These are phyloP conservation scores for Lysandra bellargus DNA, from an alignment of 2,888 invertebrate species.

Conservation along the genomic window DNA sequence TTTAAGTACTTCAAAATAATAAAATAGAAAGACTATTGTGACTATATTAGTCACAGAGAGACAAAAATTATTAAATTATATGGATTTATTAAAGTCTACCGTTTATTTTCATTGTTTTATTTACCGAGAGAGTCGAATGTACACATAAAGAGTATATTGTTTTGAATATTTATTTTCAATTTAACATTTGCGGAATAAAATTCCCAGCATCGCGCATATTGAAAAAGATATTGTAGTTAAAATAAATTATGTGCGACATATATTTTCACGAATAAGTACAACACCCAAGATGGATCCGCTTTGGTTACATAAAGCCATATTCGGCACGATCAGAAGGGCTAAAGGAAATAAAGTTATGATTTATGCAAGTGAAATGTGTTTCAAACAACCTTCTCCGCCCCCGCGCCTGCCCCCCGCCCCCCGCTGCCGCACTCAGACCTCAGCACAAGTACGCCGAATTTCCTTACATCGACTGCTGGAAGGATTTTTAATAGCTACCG, in stretches of 20 bases:
- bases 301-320: constrained; percentile 44
- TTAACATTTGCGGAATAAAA: neutral
- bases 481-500: constrained; percentile 24
- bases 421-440: constrained; percentile 39
- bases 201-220: neutral
- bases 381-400: constrained; percentile 51
- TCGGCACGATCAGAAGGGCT: constrained; percentile 47
- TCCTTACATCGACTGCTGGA: constrained; percentile 46
- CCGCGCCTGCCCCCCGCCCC: constrained; percentile 41
- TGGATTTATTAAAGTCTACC: neutral
- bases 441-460: constrained; percentile 48
- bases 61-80: neutral
- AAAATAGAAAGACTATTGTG: no score
- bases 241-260: constrained; percentile 42
- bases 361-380: constrained; percentile 64
- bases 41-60: neutral
- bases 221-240: constrained; percentile 26
- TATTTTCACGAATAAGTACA: constrained; percentile 4
- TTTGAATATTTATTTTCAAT: neutral
- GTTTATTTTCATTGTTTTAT: neutral
- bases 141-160: neutral
- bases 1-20: no score
- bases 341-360: constrained; percentile 66
- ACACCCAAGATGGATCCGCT: neutral
- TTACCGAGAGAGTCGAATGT: neutral